These are phyloP conservation scores for Limenitis camilla DNA, from an alignment of 2,888 invertebrate species.

Conservation along the genomic window DNA sequence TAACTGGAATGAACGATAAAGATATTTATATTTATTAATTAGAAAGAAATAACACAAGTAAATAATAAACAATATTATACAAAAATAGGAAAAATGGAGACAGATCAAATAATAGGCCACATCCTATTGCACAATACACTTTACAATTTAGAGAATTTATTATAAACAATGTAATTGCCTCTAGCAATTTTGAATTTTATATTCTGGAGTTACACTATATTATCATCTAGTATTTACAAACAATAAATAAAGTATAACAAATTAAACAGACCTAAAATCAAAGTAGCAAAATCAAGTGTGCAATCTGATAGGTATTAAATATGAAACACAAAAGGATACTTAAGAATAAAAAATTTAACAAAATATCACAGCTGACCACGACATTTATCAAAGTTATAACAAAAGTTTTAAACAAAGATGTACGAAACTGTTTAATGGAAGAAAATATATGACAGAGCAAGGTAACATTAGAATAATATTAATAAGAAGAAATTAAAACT, in stretches of 20 bases:
- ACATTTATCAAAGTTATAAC: slow-evolving; percentile 60
- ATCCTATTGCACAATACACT: slow-evolving; percentile 63
- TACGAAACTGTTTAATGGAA: slow-evolving; percentile 30
- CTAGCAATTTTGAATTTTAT: slow-evolving; percentile 45
- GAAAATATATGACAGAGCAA: slow-evolving; percentile 15
- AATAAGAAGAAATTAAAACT: slow-evolving; percentile 34
- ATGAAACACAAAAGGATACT: slow-evolving; percentile 49
- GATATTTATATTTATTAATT: slow-evolving; percentile 59
- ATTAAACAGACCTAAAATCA: slow-evolving; percentile 46
- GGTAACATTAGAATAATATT: slow-evolving; percentile 23
- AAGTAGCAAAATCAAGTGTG: slow-evolving; percentile 38
- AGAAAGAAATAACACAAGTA: slow-evolving; percentile 70
- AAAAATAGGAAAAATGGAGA: slow-evolving; percentile 44
- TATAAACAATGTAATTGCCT: slow-evolving; percentile 33
- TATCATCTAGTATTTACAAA: slow-evolving; percentile 62
- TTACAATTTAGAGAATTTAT: slow-evolving; percentile 33
- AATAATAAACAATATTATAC: slow-evolving; percentile 59
- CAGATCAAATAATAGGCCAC: slow-evolving; percentile 49
- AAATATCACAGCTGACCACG: slow-evolving; percentile 75
- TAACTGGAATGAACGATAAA: slow-evolving; percentile 72
- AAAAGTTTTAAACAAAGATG: slow-evolving; percentile 33
- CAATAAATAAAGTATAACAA: slow-evolving; percentile 71
- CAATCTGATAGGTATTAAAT: slow-evolving; percentile 38
- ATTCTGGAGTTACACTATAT: slow-evolving; percentile 47
- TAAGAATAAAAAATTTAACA: slow-evolving; percentile 67